Base-by-base conservation (phyloP, 2,797 vertebrate genomes). In the Takifugu ocellatus region DNA sequence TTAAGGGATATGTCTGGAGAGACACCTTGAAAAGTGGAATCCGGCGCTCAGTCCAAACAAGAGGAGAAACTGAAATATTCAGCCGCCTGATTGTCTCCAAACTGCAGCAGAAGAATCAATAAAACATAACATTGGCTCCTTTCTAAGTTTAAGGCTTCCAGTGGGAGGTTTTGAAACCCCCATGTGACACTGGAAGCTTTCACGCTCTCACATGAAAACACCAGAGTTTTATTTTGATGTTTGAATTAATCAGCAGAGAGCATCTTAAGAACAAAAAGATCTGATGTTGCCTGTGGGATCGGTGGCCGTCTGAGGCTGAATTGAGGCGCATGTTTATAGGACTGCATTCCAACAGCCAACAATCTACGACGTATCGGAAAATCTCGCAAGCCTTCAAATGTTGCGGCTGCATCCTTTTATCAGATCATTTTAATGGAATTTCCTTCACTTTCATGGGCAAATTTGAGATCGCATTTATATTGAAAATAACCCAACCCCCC, bases 211-310 rank as follows among this genome's bases (percentile, higher is more conserved):
- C 58, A 74, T 72, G 70, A 86, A 88, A 85, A 86, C 85, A 82
- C 79, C 71, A 73, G 74, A 83, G 81, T 85, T 88, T 87, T 74
- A 75, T 84, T 91, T 89, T 90, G 90, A 89, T 88, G 85, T 85
- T 85, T 86, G 82, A 87, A 88, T 90, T 90, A 90, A 91, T 90
- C 88, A 90, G 82, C 68, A 33, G 75, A 89, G 85, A 84, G 78
- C 75, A 77, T 83, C 83, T 80, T 77, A 74, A 77, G 81, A 86
- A 90, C 87, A 87, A 82, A 90, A 90, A 89, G 81, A 84, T 82
- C 76, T 85, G 87, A 88, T 84, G 76, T 79, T 81, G 83, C 88
- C 85, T 84, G 54, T 84, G 85, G 87, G 89, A 90, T 75, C 52
- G n/a, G 57, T 10, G 52, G 84, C 67, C 89, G 86, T 84, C 61